These are phyloP conservation scores for Hoplostethus atlanticus DNA, from an alignment of 2,797 vertebrate species.

Conservation along the genomic window DNA sequence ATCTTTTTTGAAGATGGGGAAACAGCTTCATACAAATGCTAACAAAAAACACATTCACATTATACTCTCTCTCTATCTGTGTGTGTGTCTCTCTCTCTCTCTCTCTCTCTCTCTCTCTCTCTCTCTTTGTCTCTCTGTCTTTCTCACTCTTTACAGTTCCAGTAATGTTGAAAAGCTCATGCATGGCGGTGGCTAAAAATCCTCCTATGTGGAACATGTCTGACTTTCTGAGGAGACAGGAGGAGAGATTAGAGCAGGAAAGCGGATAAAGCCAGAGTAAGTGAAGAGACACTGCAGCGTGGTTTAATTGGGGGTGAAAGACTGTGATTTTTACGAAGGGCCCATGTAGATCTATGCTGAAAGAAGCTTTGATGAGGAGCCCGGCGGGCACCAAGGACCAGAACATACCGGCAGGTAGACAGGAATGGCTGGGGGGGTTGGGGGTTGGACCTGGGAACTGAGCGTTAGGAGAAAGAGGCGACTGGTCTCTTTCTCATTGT, in stretches of 20 bases:
- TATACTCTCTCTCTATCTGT: conserved; percentile 11
- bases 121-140: neutral
- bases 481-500: conserved; percentile 54
- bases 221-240: conserved; percentile 19
- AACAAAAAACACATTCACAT: conserved; percentile 60
- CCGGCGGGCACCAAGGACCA: conserved; percentile 49
- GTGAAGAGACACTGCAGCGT: conserved; percentile 43
- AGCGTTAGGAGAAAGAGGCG: conserved; percentile 26
- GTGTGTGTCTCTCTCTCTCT: conserved; percentile 18
- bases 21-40: conserved; percentile 44
- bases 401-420: conserved; percentile 50
- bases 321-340: conserved; percentile 54
- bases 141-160: conserved; percentile 15
- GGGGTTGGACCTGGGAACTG: conserved; percentile 21
- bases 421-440: conserved; percentile 47
- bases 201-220: conserved; percentile 18
- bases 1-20: conserved; percentile 31
- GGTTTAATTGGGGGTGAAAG: conserved; percentile 67
- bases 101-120: neutral
- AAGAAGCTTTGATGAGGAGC: conserved; percentile 70
- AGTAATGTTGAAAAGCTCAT: conserved; percentile 11
- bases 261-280: conserved; percentile 23
- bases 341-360: conserved; percentile 42
- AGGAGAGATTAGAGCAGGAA: neutral
- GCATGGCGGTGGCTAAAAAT: conserved; percentile 4